Base-by-base conservation (phyloP, 2,888 invertebrate species). In the Cryptus viduatorius region DNA sequence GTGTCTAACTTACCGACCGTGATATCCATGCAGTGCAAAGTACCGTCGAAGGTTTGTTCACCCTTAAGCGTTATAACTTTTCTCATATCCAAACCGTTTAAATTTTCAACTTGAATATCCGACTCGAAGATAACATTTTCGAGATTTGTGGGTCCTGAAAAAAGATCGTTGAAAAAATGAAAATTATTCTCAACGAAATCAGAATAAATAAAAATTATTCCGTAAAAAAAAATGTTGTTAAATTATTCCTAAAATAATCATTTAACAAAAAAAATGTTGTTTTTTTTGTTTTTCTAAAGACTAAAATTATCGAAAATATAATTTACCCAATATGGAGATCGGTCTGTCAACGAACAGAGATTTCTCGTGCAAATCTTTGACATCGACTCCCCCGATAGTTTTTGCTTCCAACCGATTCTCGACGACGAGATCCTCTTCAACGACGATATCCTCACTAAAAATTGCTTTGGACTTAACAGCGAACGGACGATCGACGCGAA, bases 21-120 rank as follows among this genome's bases (percentile, higher is more conserved):
- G 10, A 95, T 81, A 82, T 94, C 92, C 0, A 88, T 88, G 68
- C 95, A 92, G 0, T 88, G 76, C 0, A 95, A 82, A 19, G 89
- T 86, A 8, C 90, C 87, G 0, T 90, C 89, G 19, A 96, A 92
- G 46, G 90, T 90, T 90, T 95, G 95, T 10, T 94, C 89, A 0
- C 93, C 94, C 78, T 94, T 90, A 31, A 95, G 87, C 0, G 95
- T 94, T 46, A 96, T 92, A 4, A 95, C 77, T 7, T 90, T 88
- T 0, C 92, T 91, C 85, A 95, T 91, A 84, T 94, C 89, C 14
- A 95, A 86, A 16, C 93, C 92, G 87, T 96, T 96, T 3, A 95
- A 82, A 59, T 89, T 94, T 10, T 92, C 87, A 0, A 94, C 93
- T 8, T 86, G 87, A 8, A 95, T 83, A n/a, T 93, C 90, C 24